phyloP scores from a whole-genome alignment of 2,113 vertebrate species.

The Lophochroa leadbeateri region DNA sequence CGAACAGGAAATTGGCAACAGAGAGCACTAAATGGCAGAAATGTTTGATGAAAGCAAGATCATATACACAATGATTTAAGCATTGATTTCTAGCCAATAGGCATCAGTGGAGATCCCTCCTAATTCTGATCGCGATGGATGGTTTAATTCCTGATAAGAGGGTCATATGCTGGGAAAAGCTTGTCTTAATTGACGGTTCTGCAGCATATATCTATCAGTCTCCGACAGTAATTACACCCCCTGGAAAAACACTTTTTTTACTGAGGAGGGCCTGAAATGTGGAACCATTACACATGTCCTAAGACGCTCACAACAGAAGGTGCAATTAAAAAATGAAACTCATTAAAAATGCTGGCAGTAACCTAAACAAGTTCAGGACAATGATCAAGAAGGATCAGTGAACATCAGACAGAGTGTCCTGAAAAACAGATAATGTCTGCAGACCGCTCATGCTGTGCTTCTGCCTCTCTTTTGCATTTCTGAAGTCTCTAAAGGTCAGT shows the following conservation, averaged over 20 bases:
- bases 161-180: conserved; percentile 1
- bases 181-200: conserved; percentile 29
- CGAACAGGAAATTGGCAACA: fast-evolving
- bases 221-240: conserved; percentile 41
- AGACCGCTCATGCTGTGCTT: neutral
- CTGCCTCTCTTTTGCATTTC: neutral
- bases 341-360: conserved; percentile 39
- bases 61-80: conserved; percentile 3
- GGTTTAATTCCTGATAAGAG: conserved; percentile 42
- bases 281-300: conserved; percentile 25
- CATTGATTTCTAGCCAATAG: conserved; percentile 20
- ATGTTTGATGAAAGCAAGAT: conserved; percentile 14
- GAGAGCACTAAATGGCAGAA: neutral
- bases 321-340: conserved; percentile 41
- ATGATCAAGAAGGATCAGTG: neutral
- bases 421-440: neutral
- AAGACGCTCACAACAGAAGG: neutral
- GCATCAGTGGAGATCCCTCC: conserved; percentile 7
- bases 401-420: neutral
- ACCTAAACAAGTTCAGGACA: neutral
- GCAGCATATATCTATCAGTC: conserved; percentile 10
- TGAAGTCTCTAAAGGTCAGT: neutral
- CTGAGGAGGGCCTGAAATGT: conserved; percentile 1
- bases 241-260: conserved; percentile 47
- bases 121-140: neutral